Evolutionary conservation across 2,888 invertebrate genomes (phyloP).

Genomic region (Pollenia angustigena): DNA sequence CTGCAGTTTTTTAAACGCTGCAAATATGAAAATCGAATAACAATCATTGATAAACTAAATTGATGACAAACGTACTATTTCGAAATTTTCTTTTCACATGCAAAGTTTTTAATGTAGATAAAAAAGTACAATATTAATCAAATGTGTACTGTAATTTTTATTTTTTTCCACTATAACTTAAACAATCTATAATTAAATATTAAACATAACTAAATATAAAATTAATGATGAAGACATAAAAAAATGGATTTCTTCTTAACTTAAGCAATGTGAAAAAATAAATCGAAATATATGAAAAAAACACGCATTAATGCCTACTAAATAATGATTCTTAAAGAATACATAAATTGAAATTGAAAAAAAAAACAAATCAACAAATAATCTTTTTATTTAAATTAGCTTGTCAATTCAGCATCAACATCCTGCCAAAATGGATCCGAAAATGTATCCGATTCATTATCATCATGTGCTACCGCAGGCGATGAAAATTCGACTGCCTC

Average conservation of each 20-base stretch:
- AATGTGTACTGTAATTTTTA: slow-evolving; percentile 16
- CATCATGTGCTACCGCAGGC: slow-evolving; percentile 81
- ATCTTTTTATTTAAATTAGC: slow-evolving; percentile 63
- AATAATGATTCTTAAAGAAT: neutral
- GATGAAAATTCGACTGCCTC: slow-evolving; percentile 82
- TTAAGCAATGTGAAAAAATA: too few species aligned
- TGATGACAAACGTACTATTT: too few species aligned
- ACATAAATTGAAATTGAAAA: neutral
- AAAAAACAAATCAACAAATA: slow-evolving; percentile 6
- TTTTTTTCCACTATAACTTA: slow-evolving; percentile 25
- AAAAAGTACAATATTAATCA: neutral
- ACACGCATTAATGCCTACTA: neutral
- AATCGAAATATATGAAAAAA: neutral
- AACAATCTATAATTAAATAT: slow-evolving; percentile 17
- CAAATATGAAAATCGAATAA: too few species aligned
- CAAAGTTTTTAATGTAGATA: neutral
- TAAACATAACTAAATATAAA: slow-evolving; percentile 9
- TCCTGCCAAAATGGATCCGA: slow-evolving; percentile 87
- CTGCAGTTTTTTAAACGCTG: too few species aligned
- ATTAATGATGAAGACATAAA: neutral
- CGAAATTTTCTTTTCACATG: too few species aligned
- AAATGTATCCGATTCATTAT: slow-evolving; percentile 85
- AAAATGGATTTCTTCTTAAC: neutral
- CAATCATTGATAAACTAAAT: too few species aligned
- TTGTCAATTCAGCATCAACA: slow-evolving; percentile 86